A percentile compares a stretch with the other conserved stretches of the same genome.
phyloP scores from a whole-genome alignment of 2,797 vertebrate genomes.

The Phylloscopus collybita region DNA sequence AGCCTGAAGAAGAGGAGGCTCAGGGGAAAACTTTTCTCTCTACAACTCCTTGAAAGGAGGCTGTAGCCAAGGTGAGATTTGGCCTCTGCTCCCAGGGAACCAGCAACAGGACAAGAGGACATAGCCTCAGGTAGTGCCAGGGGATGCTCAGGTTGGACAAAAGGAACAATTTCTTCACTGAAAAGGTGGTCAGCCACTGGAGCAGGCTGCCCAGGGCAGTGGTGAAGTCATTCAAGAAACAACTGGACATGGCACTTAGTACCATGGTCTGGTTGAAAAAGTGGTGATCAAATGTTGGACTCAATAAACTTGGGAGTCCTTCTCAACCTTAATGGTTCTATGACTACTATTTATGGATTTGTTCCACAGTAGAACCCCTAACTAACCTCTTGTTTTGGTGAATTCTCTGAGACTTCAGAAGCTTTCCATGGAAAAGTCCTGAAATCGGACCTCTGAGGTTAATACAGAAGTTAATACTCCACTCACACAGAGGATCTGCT shows the following conservation, averaged over 20 bases:
- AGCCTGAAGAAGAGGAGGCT: not conserved
- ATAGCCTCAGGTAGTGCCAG: not conserved
- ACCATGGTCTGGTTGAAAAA: not conserved
- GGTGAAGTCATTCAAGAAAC: not conserved
- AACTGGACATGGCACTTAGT: too few relatives aligned
- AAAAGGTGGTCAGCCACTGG: not conserved
- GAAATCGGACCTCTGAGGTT: not conserved
- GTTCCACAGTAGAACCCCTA: not conserved
- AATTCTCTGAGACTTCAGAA: not conserved
- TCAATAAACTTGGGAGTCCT: not conserved
- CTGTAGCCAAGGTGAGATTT: not conserved
- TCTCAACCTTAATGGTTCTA: not conserved
- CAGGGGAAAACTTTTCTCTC: not conserved
- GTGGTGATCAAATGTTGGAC: not conserved
- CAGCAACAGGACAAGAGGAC: not conserved
- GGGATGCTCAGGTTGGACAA: not conserved
- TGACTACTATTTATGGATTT: not conserved
- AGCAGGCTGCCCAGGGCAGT: not conserved
- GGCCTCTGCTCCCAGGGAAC: not conserved
- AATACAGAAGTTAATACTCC: not conserved
- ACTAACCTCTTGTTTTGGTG: not conserved
- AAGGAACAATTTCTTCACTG: not conserved
- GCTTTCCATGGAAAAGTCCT: not conserved
- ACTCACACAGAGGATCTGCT: not conserved
- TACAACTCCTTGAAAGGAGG: not conserved